A percentile compares a stretch with the other conserved stretches of the same genome.
Evolutionary conservation across 2,888 invertebrate genomes (phyloP).

Genomic region (Nysson spinosus): DNA sequence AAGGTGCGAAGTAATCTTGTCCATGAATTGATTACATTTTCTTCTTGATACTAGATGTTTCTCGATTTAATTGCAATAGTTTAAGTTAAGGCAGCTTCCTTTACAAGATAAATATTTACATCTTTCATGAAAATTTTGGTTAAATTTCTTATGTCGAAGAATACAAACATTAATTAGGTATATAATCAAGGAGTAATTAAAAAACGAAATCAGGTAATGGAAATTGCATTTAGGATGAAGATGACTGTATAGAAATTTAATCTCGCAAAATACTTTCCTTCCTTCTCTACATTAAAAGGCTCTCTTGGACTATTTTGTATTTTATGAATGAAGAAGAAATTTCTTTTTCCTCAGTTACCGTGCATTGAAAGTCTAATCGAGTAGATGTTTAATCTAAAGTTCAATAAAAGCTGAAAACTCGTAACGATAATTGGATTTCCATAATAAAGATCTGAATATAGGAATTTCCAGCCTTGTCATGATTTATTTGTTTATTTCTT

Average conservation of each 20-base stretch:
- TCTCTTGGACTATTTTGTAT: too few relatives aligned
- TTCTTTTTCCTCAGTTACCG: constrained; percentile 10
- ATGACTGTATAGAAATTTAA: too few relatives aligned
- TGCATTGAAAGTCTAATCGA: constrained; percentile 30
- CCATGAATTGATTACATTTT: constrained; percentile 31
- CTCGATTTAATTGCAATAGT: constrained; percentile 38
- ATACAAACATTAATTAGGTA: too few relatives aligned
- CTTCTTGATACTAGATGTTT: constrained; percentile 26
- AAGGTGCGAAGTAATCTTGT: constrained; percentile 50
- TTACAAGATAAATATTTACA: too few relatives aligned
- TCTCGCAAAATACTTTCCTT: too few relatives aligned
- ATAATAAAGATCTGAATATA: constrained; percentile 25
- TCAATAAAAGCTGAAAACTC: constrained; percentile 15
- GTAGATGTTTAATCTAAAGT: constrained; percentile 34
- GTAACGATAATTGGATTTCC: constrained; percentile 25
- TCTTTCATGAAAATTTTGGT: too few relatives aligned
- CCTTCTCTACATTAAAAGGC: too few relatives aligned
- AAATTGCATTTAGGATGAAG: too few relatives aligned
- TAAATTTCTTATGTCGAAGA: too few relatives aligned
- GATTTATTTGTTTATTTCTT: constrained; percentile 4
- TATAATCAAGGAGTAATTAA: too few relatives aligned
- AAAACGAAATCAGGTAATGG: too few relatives aligned
- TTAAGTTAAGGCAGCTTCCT: too few relatives aligned
- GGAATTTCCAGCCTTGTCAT: constrained; percentile 3
- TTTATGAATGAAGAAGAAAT: background rate